phyloP scores from a whole-genome alignment of 2,113 vertebrate genomes.

The Falcunculus frontatus region DNA sequence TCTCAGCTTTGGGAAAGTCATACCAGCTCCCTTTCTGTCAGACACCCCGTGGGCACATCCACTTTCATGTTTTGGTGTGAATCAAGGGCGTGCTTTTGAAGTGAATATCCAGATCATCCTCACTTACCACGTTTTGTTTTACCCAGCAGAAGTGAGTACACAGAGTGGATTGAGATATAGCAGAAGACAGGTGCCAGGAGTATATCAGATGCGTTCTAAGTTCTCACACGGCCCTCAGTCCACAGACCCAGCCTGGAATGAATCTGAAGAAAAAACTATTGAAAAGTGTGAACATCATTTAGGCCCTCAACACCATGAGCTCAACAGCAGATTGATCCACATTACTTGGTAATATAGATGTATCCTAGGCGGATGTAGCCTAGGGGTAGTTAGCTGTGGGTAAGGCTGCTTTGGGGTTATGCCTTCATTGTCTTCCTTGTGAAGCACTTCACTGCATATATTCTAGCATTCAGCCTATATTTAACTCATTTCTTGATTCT shows the following conservation, averaged over 20 bases:
- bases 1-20: background rate
- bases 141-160: background rate
- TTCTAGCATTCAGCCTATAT: background rate
- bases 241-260: background rate
- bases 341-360: background rate
- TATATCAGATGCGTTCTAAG: fast-evolving
- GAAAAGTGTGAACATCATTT: background rate
- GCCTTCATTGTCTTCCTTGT: background rate
- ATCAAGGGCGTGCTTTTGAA: background rate
- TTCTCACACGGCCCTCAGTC: background rate
- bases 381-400: background rate
- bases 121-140: background rate
- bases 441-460: background rate
- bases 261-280: background rate
- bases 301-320: background rate
- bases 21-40: background rate
- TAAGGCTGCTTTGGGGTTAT: background rate
- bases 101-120: background rate
- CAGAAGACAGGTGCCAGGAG: background rate
- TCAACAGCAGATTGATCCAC: background rate
- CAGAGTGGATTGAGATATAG: background rate
- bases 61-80: background rate
- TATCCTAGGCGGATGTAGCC: background rate
- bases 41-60: background rate
- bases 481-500: background rate